A percentile compares a stretch with the other conserved stretches of the same genome.
These are phyloP conservation scores for Scaptodrosophila latifasciaeformis DNA, from an alignment of 2,888 invertebrate species.

Conservation along the genomic window DNA sequence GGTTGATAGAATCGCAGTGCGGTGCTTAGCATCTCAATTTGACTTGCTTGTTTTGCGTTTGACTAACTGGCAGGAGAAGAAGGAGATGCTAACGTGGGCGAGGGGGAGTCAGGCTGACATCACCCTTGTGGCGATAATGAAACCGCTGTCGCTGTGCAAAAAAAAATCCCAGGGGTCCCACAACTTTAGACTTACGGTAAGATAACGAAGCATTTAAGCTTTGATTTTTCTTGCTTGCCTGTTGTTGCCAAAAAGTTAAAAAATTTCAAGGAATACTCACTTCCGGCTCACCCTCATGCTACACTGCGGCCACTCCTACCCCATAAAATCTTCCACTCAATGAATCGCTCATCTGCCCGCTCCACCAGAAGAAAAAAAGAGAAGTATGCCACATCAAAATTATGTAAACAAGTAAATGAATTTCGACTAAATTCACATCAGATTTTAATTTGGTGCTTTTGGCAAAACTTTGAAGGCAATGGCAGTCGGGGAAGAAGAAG, in stretches of 20 bases:
- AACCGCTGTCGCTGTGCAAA: slow-evolving; percentile 36
- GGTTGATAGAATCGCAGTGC: slow-evolving; percentile 34
- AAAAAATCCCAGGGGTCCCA: slow-evolving; percentile 49
- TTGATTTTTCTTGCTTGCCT: slow-evolving; percentile 43
- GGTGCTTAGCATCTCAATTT: slow-evolving; percentile 58
- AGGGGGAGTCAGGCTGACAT: slow-evolving; percentile 19
- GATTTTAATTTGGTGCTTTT: slow-evolving; percentile 20
- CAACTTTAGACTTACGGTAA: slow-evolving; percentile 34
- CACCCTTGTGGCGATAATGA: slow-evolving; percentile 45
- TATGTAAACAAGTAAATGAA: slow-evolving; percentile 57
- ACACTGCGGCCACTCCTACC: neutral
- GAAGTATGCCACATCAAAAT: slow-evolving; percentile 30
- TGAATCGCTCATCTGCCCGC: slow-evolving; percentile 24
- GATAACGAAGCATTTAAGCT: slow-evolving; percentile 32
- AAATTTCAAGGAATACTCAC: slow-evolving; percentile 24
- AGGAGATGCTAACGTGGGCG: no score
- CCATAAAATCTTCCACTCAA: neutral
- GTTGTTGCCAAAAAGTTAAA: no score
- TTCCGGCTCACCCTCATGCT: neutral
- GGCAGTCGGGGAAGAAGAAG: no score
- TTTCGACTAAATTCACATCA: slow-evolving; percentile 41
- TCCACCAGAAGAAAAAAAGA: no score
- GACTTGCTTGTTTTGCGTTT: slow-evolving; percentile 22
- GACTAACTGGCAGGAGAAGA: slow-evolving; percentile 32
- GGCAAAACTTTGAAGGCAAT: no score